Evolutionary conservation across 2,797 vertebrate genomes (phyloP), one percentile per base, ranked within the genome.

Genomic region (Chloroceryle amazona): DNA sequence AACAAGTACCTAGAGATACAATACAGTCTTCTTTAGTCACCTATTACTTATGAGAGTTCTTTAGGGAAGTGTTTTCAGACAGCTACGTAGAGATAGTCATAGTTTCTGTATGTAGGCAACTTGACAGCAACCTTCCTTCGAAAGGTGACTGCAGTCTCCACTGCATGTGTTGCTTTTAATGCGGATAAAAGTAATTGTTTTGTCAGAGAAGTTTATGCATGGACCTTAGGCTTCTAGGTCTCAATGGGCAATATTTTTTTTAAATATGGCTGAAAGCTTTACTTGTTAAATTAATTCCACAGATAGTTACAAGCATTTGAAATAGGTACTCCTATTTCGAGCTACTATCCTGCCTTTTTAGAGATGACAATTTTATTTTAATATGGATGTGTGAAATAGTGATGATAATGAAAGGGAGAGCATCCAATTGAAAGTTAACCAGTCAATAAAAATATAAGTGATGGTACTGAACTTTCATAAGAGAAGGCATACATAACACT

Each of bases 41-140:
- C 47, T 82, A 4, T 73, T 95, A 89, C 93, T 95, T 95, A 91
- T 81, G 39, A 87, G 71, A 85, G 26, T 0, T 7, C 79, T 95
- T 93, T 81, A 96, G 61, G 90, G 68, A 91, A 92, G n/a, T 78
- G 73, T 90, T 94, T 93, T 94, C 81, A 91, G 57, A 86, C n/a
- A 75, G 51, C 42, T 89, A 66, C 52, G 54, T 70, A 70, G 9
- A 89, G 4, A 41, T 82, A 63, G 35, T 85, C 6, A 15, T 93
- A 79, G 68, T 89, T 90, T 89, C 67, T 72, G 44, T 46, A 46
- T 16, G 31, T 37, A 39, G 55, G 68, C 61, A 90, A 25, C 33
- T 42, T 95, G 92, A 84, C 55, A 93, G 51, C 46, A 90, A n/a
- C 29, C 31, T 84, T 76, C 47, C 78, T 92, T 54, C 54, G 68